These are phyloP conservation scores for Folsomia manolachei DNA, from an alignment of 2,888 invertebrate genomes.

Conservation along the genomic window DNA sequence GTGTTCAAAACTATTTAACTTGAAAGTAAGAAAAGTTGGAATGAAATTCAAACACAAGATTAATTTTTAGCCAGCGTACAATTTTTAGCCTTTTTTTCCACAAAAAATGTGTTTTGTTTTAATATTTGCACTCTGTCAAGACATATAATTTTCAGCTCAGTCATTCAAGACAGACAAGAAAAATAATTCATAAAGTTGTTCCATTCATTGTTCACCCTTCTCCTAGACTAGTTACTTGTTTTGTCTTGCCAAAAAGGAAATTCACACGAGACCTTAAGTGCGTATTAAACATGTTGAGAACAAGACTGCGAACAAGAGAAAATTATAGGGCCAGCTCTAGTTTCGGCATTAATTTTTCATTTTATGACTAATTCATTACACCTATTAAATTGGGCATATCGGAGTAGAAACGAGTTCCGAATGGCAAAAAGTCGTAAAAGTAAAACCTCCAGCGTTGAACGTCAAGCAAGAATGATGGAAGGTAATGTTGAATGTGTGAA, in stretches of 20 bases:
- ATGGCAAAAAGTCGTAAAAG: conserved; percentile 18
- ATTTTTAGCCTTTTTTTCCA: too few relatives aligned
- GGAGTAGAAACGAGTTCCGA: not conserved
- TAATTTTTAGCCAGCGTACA: too few relatives aligned
- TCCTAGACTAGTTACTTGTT: too few relatives aligned
- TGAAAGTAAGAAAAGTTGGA: too few relatives aligned
- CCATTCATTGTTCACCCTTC: too few relatives aligned
- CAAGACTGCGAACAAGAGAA: conserved; percentile 1
- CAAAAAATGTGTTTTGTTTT: too few relatives aligned
- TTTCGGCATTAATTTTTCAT: conserved; percentile 16
- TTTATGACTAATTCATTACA: conserved; percentile 21
- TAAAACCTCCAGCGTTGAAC: conserved; percentile 7
- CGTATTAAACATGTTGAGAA: not conserved
- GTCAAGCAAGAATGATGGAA: conserved; percentile 6
- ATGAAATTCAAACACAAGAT: too few relatives aligned
- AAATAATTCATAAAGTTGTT: too few relatives aligned
- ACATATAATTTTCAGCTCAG: too few relatives aligned
- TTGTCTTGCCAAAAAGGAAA: not conserved
- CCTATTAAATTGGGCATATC: not conserved
- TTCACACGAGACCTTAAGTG: not conserved
- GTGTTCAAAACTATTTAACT: too few relatives aligned
- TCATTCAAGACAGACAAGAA: too few relatives aligned
- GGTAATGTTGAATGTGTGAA: conserved; percentile 14
- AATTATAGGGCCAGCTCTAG: not conserved
- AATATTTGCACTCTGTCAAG: too few relatives aligned